phyloP scores from a whole-genome alignment of 2,888 invertebrate species.

The Cheilosia scutellata region DNA sequence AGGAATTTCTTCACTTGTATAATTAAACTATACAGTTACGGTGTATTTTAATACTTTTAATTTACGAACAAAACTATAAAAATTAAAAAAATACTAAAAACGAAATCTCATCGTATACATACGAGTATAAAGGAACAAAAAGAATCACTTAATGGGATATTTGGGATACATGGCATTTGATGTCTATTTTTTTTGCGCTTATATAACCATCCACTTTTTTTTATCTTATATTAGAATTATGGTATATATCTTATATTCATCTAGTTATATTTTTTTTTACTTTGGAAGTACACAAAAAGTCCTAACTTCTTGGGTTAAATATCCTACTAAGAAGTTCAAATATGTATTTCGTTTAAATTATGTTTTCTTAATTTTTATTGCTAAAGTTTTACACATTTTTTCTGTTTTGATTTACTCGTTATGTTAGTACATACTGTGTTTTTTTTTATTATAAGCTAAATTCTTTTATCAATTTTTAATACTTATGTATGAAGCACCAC shows the following conservation, averaged over 20 bases:
- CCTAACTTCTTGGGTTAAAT: constrained; percentile 39
- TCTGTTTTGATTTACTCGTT: background rate
- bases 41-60: constrained; percentile 38
- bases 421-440: background rate
- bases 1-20: constrained; percentile 43
- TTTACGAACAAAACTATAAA: constrained; percentile 12
- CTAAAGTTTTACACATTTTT: constrained; percentile 13
- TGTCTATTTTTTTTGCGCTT: background rate
- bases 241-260: constrained; percentile 25
- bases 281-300: constrained; percentile 26
- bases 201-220: constrained; percentile 19
- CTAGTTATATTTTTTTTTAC: constrained; percentile 8
- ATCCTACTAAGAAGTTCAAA: constrained; percentile 25
- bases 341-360: background rate
- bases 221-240: constrained; percentile 13
- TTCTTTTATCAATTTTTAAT: constrained; percentile 2
- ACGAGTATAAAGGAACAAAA: constrained; percentile 63
- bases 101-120: constrained; percentile 25
- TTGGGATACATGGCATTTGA: constrained; percentile 22
- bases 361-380: constrained; percentile 6
- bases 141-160: constrained; percentile 50
- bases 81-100: constrained; percentile 1
- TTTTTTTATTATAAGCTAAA: constrained; percentile 16
- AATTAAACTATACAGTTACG: constrained; percentile 56
- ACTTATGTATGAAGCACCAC: constrained; percentile 57